Base-by-base conservation (phyloP, 2,113 vertebrate genomes). In the Taurulus bubalis region DNA sequence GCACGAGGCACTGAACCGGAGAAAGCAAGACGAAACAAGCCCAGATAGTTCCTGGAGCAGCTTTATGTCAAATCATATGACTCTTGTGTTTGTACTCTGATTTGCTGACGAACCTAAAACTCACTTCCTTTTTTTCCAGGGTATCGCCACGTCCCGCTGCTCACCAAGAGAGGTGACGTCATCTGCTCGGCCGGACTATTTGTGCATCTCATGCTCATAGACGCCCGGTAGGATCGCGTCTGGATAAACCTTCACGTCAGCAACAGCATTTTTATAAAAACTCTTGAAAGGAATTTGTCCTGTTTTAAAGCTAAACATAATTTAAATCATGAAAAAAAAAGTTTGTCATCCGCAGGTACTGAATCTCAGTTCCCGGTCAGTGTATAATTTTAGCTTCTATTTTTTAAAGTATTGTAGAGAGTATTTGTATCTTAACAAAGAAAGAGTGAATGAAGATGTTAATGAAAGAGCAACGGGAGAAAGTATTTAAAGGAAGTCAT, bases 81-180 rank as follows among this genome's bases (percentile, higher is more conserved):
- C 67, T n/a, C n/a, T 8, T 18, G 6, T 34, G 28, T 53, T 45
- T 32, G 62, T n/a, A 36, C 34, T 32, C 2, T 22, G 15, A 18
- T 69, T 80, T 80, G 80, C 73, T 3, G 78, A 86, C 68, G 4
- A 63, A 71, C 75, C 62, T 49, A 34, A 66, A 36, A 9, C 42
- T 20, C 8, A 18, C 73, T 75, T 87, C 69, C 71, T 62, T 49
- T 80, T 71, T 22, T 77, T 67, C 63, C 86, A 99, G 98, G 98
- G 38, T 99, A 99, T 87, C 97, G 98, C 34, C 97, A 98, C 16
- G 89, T 99, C 64, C 98, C 99, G 6, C 95, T 99, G 53, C 91
- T 97, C 74, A 96, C 96, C 36, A 97, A 97, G 94, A 95, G 93
- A 0, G 97, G 97, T 22, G 95, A 97, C 78, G 87, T 94, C 0